Evolutionary conservation across 2,797 vertebrate species (phyloP).

Genomic region (Chiroxiphia lanceolata): DNA sequence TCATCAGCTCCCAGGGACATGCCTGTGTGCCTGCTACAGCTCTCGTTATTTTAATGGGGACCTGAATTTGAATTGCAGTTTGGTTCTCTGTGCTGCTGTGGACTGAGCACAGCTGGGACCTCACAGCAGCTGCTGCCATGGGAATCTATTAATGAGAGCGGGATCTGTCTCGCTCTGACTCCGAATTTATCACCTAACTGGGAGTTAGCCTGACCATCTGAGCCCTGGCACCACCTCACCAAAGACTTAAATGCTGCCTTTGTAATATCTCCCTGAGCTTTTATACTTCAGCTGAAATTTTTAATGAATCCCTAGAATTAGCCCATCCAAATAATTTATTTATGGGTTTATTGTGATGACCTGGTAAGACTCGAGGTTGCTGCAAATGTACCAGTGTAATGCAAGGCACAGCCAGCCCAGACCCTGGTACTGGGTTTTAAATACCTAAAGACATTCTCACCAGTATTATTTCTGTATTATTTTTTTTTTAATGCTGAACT

Average conservation of each 20-base stretch:
- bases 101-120: background rate
- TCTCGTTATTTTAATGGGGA: background rate
- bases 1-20: background rate
- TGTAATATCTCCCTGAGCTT: background rate
- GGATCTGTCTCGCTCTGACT: background rate
- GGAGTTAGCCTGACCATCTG: background rate
- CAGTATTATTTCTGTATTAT: background rate
- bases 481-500: constrained; percentile 31
- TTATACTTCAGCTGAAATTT: background rate
- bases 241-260: background rate
- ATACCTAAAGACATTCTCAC: background rate
- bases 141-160: background rate
- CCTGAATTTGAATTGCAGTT: background rate
- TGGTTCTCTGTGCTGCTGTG: fast-evolving
- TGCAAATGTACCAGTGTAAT: background rate
- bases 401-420: background rate
- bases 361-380: background rate
- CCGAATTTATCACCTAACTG: background rate
- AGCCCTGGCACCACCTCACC: background rate
- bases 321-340: background rate
- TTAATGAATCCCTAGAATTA: background rate
- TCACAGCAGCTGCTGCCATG: fast-evolving
- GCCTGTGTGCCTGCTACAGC: background rate
- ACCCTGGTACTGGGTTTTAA: background rate
- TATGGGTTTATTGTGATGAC: background rate